Conservation (phyloP, 2,888 invertebrate genomes). For the Spatulosminthurus flaviceps region DNA sequence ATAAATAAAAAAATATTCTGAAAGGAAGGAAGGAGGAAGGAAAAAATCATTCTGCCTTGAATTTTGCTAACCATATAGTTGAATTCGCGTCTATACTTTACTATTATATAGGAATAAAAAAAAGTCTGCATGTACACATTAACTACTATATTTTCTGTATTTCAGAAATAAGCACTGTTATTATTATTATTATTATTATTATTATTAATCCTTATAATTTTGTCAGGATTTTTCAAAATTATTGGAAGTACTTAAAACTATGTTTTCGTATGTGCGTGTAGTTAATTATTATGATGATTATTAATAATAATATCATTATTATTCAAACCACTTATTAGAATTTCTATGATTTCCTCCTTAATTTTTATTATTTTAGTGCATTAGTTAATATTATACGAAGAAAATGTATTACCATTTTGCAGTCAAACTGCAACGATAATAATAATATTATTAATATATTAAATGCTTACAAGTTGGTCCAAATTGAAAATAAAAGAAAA, state of each 20-base stretch:
- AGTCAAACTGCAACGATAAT: not conserved
- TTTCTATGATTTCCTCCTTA: not conserved
- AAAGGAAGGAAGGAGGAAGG: no score
- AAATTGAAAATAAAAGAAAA: not conserved
- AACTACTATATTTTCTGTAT: conserved; percentile 4
- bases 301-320: conserved; percentile 20
- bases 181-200: no score
- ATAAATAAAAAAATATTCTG: no score
- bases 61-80: conserved; percentile 42
- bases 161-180: not conserved
- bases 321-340: not conserved
- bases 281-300: not conserved
- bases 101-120: no score
- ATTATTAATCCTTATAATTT: conserved; percentile 4
- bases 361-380: not conserved
- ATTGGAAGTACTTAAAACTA: not conserved
- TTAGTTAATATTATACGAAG: not conserved
- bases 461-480: not conserved
- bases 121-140: not conserved
- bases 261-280: not conserved
- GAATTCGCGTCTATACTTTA: conserved; percentile 25
- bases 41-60: conserved; percentile 42
- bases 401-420: not conserved
- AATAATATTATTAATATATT: no score
- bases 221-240: not conserved